These are phyloP conservation scores for Osmerus eperlanus DNA, from an alignment of 2,113 vertebrate species.

Conservation along the genomic window DNA sequence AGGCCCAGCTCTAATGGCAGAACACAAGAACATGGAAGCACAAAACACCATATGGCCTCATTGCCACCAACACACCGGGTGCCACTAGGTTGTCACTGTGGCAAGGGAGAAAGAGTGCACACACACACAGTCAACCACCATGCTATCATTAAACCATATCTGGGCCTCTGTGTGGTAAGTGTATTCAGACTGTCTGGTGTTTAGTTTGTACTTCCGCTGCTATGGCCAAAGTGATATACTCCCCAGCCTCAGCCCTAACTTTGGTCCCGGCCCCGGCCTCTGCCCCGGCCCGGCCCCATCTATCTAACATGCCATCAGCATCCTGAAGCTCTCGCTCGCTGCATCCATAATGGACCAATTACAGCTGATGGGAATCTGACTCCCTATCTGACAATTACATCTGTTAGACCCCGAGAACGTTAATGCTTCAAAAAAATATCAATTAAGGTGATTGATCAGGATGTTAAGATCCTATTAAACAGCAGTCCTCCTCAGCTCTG, in stretches of 20 bases:
- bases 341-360: constrained; percentile 78
- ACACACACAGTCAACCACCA: constrained; percentile 16
- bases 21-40: too few species aligned
- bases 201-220: constrained; percentile 41
- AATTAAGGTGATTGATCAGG: constrained; percentile 81
- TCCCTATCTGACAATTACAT: constrained; percentile 76
- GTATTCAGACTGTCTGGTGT: constrained; percentile 41
- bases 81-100: constrained; percentile 33
- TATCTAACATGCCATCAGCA: constrained; percentile 61
- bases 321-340: constrained; percentile 66
- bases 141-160: too few species aligned
- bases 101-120: constrained; percentile 17
- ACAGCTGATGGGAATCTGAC: constrained; percentile 70
- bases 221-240: constrained; percentile 60
- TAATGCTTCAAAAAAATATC: constrained; percentile 77
- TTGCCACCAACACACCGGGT: constrained; percentile 10
- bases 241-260: too few species aligned
- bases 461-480: constrained; percentile 76
- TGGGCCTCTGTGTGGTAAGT: constrained; percentile 31
- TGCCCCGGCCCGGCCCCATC: constrained; percentile 38
- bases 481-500: constrained; percentile 37
- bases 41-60: too few species aligned
- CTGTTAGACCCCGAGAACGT: constrained; percentile 73
- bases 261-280: too few species aligned
- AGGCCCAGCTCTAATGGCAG: too few species aligned